phyloP scores from a whole-genome alignment of 92 coral and sea anemone species.

The Phymanthus crucifer region DNA sequence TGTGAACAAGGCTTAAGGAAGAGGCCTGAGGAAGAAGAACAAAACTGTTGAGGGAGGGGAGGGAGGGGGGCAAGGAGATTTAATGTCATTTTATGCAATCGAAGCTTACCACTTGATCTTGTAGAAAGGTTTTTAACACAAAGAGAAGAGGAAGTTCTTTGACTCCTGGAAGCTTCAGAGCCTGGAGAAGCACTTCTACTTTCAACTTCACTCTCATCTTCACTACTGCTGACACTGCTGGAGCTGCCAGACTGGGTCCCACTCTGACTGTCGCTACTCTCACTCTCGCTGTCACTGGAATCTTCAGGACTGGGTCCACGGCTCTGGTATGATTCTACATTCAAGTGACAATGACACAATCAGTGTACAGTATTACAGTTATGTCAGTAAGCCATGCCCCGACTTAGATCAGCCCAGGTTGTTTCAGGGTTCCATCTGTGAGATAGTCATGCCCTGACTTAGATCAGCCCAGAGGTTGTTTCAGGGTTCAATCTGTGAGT shows the following conservation, averaged over 20 bases:
- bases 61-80: not conserved
- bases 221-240: slow-evolving; percentile 71
- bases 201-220: slow-evolving; percentile 71
- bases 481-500: no score
- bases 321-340: slow-evolving; percentile 55
- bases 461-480: no score
- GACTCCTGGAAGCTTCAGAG: slow-evolving; percentile 50
- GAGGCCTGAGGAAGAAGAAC: no score
- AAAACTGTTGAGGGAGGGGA: not conserved
- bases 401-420: no score
- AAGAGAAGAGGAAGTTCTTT: slow-evolving; percentile 67
- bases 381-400: no score
- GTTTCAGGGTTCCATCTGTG: no score
- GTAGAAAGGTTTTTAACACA: slow-evolving; percentile 84
- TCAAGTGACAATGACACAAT: not conserved
- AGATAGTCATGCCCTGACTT: no score
- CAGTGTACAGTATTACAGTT: not conserved
- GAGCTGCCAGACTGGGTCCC: slow-evolving; percentile 74
- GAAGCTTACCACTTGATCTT: slow-evolving; percentile 89
- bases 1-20: no score
- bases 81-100: not conserved
- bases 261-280: slow-evolving; percentile 80
- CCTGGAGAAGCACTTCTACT: slow-evolving; percentile 60
- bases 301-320: slow-evolving; percentile 60
- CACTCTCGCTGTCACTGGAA: slow-evolving; percentile 84